phyloP scores from a whole-genome alignment of 2,888 invertebrate genomes.

The Drosophila affinis region DNA sequence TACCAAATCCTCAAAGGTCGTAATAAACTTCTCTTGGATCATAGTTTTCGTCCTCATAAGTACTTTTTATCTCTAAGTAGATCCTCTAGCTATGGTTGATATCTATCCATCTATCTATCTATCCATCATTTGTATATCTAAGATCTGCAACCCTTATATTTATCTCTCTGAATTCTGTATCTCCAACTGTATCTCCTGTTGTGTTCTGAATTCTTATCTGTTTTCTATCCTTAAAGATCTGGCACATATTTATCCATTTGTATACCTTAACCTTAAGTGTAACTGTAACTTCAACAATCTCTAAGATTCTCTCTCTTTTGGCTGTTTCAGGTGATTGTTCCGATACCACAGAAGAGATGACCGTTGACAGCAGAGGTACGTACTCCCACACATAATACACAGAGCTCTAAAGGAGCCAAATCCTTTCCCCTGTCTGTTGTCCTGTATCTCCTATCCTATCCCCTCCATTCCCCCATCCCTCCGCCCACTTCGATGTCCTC shows the following conservation, averaged over 20 bases:
- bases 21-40: too few species aligned
- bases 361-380: conserved; percentile 84
- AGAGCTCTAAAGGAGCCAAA: not conserved
- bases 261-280: not conserved
- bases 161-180: too few species aligned
- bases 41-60: too few species aligned
- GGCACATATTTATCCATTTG: not conserved
- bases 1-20: too few species aligned
- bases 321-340: conserved; percentile 83
- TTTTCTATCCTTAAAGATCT: not conserved
- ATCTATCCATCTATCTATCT: not conserved
- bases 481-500: not conserved
- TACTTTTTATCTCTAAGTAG: too few species aligned
- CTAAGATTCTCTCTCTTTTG: conserved; percentile 9
- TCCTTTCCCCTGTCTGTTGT: conserved; percentile 1
- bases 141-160: too few species aligned
- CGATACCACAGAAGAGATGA: conserved; percentile 83
- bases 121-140: not conserved
- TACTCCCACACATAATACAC: not conserved
- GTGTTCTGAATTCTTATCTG: not conserved
- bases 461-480: not conserved
- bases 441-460: conserved; percentile 14
- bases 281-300: not conserved
- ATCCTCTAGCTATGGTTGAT: too few species aligned
- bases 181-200: too few species aligned